Base-by-base conservation (phyloP, 2,888 invertebrate species). In the Copidosoma aretas region DNA sequence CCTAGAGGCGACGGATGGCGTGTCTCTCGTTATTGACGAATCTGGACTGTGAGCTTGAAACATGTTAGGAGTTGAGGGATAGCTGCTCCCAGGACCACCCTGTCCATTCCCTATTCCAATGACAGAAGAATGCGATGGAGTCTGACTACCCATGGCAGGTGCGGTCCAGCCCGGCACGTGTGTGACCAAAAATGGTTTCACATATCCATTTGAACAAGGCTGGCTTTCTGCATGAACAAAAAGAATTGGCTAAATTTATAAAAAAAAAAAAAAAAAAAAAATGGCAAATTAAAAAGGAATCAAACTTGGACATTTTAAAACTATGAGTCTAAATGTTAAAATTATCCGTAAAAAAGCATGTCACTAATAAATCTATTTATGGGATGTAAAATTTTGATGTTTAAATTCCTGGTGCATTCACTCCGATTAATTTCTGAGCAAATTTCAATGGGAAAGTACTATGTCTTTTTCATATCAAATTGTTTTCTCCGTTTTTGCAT, bases 151-250 rank as follows among this genome's bases (percentile, higher is more conserved):
- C 67, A 80, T 78, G 1, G 24, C 82, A 3, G 85, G 85, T 39
- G 84, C 85, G 71, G 87, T 86, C 84, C 86, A 88, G 73, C 90
- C 90, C 49, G 94, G 94, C 56, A 95, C 90, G 69, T 93, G 93
- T 0, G 93, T 94, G 75, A 93, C 91, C 76, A 96, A 86, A 62
- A 91, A 87, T 25, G 94, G 94, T 81, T 91, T 92, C 71, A 95
- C 94, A 85, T 95, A 95, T 0, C 95, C 95, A 84, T 94, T 93
- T 80, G 87, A 89, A 1, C 89, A 86, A 56, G 86, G 85, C 75
- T 87, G 87, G 77, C 83, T 87, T 75, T 87, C 88, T 88, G 14
- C 41, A 10, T 41, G 8, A 10, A 41, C 41, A 41, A n/a, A n/a
- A n/a, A n/a, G n/a, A n/a, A n/a, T n/a, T n/a, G n/a, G n/a, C 32